These are phyloP conservation scores for Morone saxatilis DNA, from an alignment of 2,113 vertebrate species.

Conservation along the genomic window DNA sequence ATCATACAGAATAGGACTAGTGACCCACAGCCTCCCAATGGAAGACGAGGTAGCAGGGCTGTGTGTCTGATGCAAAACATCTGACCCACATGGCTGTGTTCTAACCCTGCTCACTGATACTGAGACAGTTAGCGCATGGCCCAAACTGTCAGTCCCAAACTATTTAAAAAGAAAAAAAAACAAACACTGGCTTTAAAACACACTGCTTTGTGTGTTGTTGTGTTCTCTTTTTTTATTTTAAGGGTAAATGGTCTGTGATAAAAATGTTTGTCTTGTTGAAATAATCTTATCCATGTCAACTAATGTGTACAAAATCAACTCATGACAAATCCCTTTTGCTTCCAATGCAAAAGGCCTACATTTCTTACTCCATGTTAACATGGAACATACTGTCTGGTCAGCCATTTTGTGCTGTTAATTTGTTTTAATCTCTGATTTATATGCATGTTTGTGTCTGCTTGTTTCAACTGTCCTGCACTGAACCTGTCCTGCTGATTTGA, in stretches of 20 bases:
- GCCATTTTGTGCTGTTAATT: conserved; percentile 23
- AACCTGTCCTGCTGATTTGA: conserved; percentile 37
- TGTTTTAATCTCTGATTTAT: conserved; percentile 37
- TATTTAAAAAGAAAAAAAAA: neutral
- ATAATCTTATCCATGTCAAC: conserved; percentile 12
- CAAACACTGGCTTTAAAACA: conserved; percentile 27
- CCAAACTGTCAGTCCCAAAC: conserved; percentile 19
- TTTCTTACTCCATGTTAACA: conserved; percentile 6
- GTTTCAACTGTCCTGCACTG: conserved; percentile 51
- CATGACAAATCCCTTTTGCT: neutral
- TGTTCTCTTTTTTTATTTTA: conserved; percentile 1
- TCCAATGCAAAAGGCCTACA: conserved; percentile 8
- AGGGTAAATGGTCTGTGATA: conserved; percentile 20
- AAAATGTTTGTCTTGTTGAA: conserved; percentile 9
- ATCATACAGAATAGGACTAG: conserved; percentile 87
- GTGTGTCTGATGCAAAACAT: conserved; percentile 76
- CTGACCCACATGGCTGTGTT: conserved; percentile 55
- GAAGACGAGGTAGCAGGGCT: conserved; percentile 83
- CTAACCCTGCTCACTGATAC: conserved; percentile 65
- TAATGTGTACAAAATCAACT: neutral
- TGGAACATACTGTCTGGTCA: conserved; percentile 23
- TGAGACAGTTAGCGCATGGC: conserved; percentile 64
- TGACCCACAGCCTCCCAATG: conserved; percentile 77
- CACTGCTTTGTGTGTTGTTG: conserved; percentile 57
- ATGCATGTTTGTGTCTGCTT: conserved; percentile 54